A percentile compares a stretch with the other conserved stretches of the same genome.
These are phyloP conservation scores for Aphaenogaster ashmeadi DNA, from an alignment of 1,140 invertebrate species.

Conservation along the genomic window DNA sequence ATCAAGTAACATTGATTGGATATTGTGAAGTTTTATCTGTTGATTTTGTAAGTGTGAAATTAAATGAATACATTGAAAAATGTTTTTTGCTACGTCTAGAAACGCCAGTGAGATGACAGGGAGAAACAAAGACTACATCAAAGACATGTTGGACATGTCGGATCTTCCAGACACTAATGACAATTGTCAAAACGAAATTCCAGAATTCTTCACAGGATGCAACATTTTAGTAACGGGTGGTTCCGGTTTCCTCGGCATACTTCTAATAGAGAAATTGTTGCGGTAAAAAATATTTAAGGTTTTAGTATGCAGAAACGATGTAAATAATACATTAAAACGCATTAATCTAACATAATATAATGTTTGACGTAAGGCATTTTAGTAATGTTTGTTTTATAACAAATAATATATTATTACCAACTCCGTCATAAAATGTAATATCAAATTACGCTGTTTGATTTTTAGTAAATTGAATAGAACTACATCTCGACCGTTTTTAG, in stretches of 20 bases:
- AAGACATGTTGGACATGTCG: conserved; percentile 68
- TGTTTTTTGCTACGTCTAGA: not conserved
- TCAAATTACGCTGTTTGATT: not conserved
- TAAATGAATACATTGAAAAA: not conserved
- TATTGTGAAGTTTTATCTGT: not conserved
- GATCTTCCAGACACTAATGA: conserved; percentile 23
- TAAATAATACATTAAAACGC: not conserved
- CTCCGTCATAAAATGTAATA: not conserved
- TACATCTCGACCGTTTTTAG: not conserved
- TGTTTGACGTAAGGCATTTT: not conserved
- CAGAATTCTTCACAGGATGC: conserved; percentile 76
- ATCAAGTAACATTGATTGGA: not conserved
- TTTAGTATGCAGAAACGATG: not conserved
- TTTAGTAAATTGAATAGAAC: not conserved
- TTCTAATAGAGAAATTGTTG: conserved; percentile 90
- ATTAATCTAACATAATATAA: not conserved
- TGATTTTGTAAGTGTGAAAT: not conserved
- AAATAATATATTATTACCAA: not conserved
- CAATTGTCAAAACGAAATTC: conserved; percentile 76
- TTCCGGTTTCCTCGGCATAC: conserved; percentile 91
- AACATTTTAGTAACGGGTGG: conserved; percentile 87
- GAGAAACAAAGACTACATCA: conserved; percentile 55
- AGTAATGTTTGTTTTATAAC: not conserved
- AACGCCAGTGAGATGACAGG: conserved; percentile 21
- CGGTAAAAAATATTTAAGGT: conserved; percentile 75